phyloP scores from a whole-genome alignment of 1,140 invertebrate genomes.

The Copidosoma floridanum region DNA sequence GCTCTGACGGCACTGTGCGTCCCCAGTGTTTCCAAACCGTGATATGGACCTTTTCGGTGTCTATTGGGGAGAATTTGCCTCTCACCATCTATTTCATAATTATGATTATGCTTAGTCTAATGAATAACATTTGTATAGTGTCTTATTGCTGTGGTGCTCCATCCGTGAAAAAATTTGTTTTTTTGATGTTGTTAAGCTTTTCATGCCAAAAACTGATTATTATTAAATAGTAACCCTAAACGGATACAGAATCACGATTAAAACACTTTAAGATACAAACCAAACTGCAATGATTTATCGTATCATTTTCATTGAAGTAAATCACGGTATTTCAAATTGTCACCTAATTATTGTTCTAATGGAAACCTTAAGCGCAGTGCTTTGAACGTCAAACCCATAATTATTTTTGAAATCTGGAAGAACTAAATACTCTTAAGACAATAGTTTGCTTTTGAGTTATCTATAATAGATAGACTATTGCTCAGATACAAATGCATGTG shows the following conservation, averaged over 20 bases:
- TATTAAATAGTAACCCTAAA: neutral
- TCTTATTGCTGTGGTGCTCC: neutral
- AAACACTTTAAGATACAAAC: neutral
- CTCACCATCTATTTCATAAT: too few species aligned
- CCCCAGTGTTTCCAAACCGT: too few species aligned
- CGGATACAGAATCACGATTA: neutral
- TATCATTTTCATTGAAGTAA: neutral
- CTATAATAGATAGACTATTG: too few species aligned
- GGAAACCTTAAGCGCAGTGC: neutral
- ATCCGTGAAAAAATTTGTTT: neutral
- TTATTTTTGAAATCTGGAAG: too few species aligned
- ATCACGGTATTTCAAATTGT: neutral
- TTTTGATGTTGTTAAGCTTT: neutral
- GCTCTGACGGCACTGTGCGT: too few species aligned
- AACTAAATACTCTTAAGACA: too few species aligned
- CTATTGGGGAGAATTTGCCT: too few species aligned
- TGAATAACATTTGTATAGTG: neutral
- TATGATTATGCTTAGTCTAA: neutral
- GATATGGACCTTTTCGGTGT: too few species aligned
- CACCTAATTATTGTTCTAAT: neutral
- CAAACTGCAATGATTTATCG: neutral
- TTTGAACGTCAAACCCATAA: too few species aligned
- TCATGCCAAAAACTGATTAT: neutral
- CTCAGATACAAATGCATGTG: too few species aligned
- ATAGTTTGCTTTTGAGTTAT: too few species aligned